Evolutionary conservation across 2,113 vertebrate genomes (phyloP), one percentile per base, ranked within the genome.

Genomic region (Vidua chalybeata): DNA sequence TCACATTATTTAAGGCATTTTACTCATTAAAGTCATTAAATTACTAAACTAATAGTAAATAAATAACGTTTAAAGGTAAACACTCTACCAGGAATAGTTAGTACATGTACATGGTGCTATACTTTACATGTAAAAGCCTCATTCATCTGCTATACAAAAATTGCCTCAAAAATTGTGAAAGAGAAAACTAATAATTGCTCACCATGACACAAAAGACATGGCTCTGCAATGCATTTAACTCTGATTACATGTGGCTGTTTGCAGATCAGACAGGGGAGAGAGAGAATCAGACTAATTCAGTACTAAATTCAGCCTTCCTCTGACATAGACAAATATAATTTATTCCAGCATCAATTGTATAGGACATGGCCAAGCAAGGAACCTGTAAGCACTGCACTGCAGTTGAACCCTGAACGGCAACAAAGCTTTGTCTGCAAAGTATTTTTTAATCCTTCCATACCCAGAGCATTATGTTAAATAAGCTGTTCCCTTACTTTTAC

Each of bases 281-380:
- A 48, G 13, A 74, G 26, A 76, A 94, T 71, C 51, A 56, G n/a
- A 37, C 45, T 85, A 52, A 79, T 52, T 91, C 22, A 45, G 37
- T 13, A 28, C 45, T 63, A 84, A 89, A 83, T 54, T 82, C 75
- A 56, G 31, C 45, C 69, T 84, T 79, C 28, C 55, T 12, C n/a
- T 72, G 73, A 73, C 26, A 77, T 11, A 52, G 45, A 72, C 8
- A 86, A 87, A 84, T 19, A 56, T 2, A 11, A 20, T 27, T 83
- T 77, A 54, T 41, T 27, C 46, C 41, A 74, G 24, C 21, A 48
- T n/a, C 37, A 33, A 0, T 7, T 39, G 30, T 5, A 31, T 0
- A 76, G 68, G 18, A 39, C 58, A 18, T 0, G 1, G 15, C 28
- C 48, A 90, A 3, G 19, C 24, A 1, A 55, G 39, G 59, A 35